Base-by-base conservation (phyloP, 2,888 invertebrate genomes). In the Seira musarum region DNA sequence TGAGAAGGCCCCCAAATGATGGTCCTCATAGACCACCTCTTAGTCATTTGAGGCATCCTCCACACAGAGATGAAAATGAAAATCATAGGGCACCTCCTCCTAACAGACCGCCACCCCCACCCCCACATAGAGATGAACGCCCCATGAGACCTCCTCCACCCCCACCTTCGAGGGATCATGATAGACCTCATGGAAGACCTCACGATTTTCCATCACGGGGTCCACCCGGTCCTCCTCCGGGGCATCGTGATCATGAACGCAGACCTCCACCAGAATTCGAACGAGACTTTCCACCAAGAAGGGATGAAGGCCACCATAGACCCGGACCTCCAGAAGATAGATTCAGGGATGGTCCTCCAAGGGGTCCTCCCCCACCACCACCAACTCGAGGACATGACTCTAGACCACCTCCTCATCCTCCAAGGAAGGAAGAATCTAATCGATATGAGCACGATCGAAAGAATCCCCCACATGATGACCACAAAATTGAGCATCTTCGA, bases 161-260 rank as follows among this genome's bases (percentile, higher is more conserved):
- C 25, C 65, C 65, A n/a, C 65, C 25, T 30, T 30, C 35, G 6
- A 5, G 65, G 19, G 65, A 65, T 6, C 30, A 74, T 66, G 66
- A 57, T 40, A 17, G 66, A 30, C 73, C 73, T 1, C 65, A 13
- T 40, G 13, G 49, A 30, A 8, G 65, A 25, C 65, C 30, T 17
- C 49, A 64, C 15, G 74, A 72, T 17, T 66, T 66, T 19, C 73
- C 64, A 19, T 53, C 25, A 24, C 30, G 65, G 21, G 73, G 73
- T 10, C 72, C 72, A 13, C 64, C 63, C 22, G 66, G 67, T 2
- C 72, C 65, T n/a, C 71, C 71, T 71, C n/a, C n/a, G n/a, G 53
- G 65, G 6, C 57, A 65, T 57, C 57, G 25, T 21, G 74, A 66
- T 24, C 15, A 1, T 10, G 68, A 66, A 13, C 24, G 71, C 40